Evolutionary conservation across 2,888 invertebrate genomes (phyloP).

Genomic region (Sceliomorpha sp.): DNA sequence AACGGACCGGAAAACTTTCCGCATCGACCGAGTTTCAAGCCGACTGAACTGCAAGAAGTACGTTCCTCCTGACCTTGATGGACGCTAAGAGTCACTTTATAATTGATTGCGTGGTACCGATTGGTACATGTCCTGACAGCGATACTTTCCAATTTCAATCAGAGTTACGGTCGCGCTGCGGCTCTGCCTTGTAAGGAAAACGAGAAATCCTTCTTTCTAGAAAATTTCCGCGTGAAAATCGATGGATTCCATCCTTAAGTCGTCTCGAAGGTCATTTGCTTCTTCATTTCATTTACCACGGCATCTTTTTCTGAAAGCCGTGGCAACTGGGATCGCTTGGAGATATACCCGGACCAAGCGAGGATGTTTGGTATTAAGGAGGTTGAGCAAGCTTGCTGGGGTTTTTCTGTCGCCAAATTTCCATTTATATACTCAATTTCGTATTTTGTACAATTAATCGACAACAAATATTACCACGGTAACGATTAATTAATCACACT

Average conservation of each 20-base stretch:
- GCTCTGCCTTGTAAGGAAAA: slow-evolving; percentile 34
- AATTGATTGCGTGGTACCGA: slow-evolving; percentile 44
- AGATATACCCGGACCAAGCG: slow-evolving; percentile 1
- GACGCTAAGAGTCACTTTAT: slow-evolving; percentile 41
- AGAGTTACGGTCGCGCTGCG: slow-evolving; percentile 22
- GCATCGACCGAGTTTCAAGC: slow-evolving; percentile 72
- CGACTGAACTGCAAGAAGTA: slow-evolving; percentile 74
- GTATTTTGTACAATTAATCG: too few species aligned
- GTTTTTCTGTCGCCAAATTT: background rate
- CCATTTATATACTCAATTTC: too few species aligned
- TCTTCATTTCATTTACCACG: slow-evolving; percentile 21
- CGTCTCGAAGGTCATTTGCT: slow-evolving; percentile 32
- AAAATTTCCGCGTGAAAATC: slow-evolving; percentile 46
- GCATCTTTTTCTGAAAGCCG: slow-evolving; percentile 17
- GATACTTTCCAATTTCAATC: slow-evolving; percentile 51
- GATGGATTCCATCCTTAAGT: slow-evolving; percentile 14
- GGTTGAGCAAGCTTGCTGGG: too few species aligned
- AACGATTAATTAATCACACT: too few species aligned
- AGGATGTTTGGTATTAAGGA: background rate
- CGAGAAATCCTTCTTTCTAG: slow-evolving; percentile 39
- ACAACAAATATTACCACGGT: too few species aligned
- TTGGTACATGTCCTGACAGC: slow-evolving; percentile 35
- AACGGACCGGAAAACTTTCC: slow-evolving; percentile 70
- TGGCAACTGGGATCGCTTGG: slow-evolving; percentile 2
- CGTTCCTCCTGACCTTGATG: slow-evolving; percentile 42